phyloP scores from a whole-genome alignment of 2,113 vertebrate species.

The Pelecanoides urinatrix region DNA sequence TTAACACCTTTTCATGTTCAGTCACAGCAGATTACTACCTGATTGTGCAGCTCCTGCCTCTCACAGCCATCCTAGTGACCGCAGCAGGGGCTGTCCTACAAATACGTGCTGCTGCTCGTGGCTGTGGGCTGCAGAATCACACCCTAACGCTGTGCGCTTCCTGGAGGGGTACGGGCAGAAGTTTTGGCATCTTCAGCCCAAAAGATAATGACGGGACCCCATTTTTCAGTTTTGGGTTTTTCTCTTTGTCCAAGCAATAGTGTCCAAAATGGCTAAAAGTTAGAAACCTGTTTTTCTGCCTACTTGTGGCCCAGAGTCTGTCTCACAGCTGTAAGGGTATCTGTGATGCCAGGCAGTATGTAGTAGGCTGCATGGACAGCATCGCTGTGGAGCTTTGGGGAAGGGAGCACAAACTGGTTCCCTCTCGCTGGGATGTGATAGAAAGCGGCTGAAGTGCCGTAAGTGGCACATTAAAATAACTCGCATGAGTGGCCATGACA shows the following conservation, averaged over 20 bases:
- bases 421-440: background rate
- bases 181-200: background rate
- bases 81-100: background rate
- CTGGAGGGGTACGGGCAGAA: background rate
- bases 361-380: background rate
- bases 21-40: background rate
- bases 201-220: background rate
- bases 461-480: background rate
- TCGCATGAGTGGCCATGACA: background rate
- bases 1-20: background rate
- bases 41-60: background rate
- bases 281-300: background rate
- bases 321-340: background rate
- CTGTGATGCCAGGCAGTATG: background rate
- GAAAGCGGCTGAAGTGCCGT: background rate
- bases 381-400: background rate
- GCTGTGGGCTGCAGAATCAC: background rate
- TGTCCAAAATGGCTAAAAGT: background rate
- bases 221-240: background rate
- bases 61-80: background rate
- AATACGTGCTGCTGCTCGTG: accelerated
- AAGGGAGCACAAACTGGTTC: background rate
- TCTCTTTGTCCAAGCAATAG: background rate
- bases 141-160: background rate
- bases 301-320: background rate